phyloP scores from a whole-genome alignment of 2,797 vertebrate species.

The Cyclopterus lumpus region DNA sequence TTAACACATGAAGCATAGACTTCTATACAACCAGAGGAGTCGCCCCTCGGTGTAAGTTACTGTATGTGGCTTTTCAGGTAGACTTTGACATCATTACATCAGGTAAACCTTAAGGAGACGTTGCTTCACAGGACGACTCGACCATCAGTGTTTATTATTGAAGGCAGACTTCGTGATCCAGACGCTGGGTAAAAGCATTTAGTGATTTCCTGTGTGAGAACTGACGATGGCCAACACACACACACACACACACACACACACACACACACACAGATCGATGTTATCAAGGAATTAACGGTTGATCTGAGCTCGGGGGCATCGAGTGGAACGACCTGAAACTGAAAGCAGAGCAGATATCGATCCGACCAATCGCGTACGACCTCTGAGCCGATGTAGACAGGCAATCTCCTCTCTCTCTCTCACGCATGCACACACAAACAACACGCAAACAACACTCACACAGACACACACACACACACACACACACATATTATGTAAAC shows the following conservation, averaged over 20 bases:
- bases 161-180: no score
- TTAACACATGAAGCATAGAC: no score
- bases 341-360: constrained; percentile 44
- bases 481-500: constrained; percentile 8
- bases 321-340: constrained; percentile 48
- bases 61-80: no score
- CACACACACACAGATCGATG: constrained; percentile 40
- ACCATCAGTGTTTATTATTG: neutral
- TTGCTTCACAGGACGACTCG: neutral
- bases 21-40: no score
- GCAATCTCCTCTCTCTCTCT: constrained; percentile 7
- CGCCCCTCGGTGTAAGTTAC: no score
- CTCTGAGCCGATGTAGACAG: constrained; percentile 15
- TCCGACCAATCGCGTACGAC: constrained; percentile 31
- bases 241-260: constrained; percentile 31
- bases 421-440: constrained; percentile 8
- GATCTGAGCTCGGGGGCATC: constrained; percentile 27
- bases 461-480: constrained; percentile 10
- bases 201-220: no score
- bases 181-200: no score
- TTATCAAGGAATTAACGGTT: constrained; percentile 41
- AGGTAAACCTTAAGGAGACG: no score
- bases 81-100: no score
- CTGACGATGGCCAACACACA: no score
- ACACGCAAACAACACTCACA: constrained; percentile 10